Evolutionary conservation across 2,797 vertebrate species (phyloP), one percentile per base, ranked within the genome.

Genomic region (Scolopax rusticola): DNA sequence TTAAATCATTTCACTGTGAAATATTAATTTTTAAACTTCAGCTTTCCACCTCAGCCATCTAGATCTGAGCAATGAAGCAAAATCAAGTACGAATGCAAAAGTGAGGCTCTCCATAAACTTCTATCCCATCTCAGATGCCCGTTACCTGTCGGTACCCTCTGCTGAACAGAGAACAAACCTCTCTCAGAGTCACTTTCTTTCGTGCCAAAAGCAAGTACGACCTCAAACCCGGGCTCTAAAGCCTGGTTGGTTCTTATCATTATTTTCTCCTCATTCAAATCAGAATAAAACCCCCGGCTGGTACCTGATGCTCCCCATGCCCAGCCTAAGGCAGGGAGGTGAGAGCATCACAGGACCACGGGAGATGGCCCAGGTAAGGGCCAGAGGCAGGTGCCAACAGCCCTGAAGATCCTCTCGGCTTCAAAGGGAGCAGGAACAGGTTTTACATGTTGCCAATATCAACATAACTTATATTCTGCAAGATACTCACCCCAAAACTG

Each of bases 201-300:
- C 15, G 13, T 4, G 28, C 67, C 61, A 33, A 30, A 21, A 28
- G n/a, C 64, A 36, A 2, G 3, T 2, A 19, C 2, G n/a, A 27
- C 36, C 63, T 40, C 75, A 12, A 8, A 32, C 0, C 47, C 6
- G 65, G 25, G 41, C 61, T 17, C 3, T 1, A 54, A 15, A 30
- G 40, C 54, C 63, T 11, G 32, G 8, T 27, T 20, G 33, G 45
- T 53, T 36, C 2, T 21, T 21, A 21, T 2, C 23, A 1, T 18
- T 10, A 3, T 0, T 15, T 18, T 71, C 53, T 48, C n/a, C 28
- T 56, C 30, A 0, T 9, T 20, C 33, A 45, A 16, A 12, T 17
- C 8, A 6, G n/a, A 56, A 2, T 50, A 30, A 2, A 4, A 7
- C 2, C 2, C 20, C 9, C 0, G 0, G 1, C 32, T 38, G 4